These are phyloP conservation scores for Hydroisotoma schaefferi DNA, from an alignment of 2,888 invertebrate genomes.

Conservation along the genomic window DNA sequence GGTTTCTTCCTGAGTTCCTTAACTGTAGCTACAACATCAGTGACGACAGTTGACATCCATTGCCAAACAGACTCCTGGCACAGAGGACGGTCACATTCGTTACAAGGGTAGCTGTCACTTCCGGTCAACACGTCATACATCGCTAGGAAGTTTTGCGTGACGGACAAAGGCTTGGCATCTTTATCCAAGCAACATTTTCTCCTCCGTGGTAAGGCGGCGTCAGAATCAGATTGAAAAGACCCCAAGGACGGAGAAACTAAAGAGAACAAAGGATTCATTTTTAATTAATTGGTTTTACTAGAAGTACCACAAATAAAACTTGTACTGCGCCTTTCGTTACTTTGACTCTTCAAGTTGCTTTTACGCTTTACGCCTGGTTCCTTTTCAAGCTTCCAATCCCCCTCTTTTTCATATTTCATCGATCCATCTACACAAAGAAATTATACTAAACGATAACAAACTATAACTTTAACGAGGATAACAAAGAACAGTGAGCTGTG, in stretches of 20 bases:
- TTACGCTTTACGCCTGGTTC: background rate
- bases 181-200: slow-evolving; percentile 1
- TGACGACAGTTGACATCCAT: background rate
- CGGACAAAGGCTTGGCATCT: background rate
- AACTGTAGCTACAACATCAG: background rate
- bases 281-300: no score
- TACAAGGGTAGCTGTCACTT: background rate
- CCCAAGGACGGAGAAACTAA: no score
- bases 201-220: no score
- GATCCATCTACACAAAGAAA: background rate
- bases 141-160: background rate
- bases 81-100: background rate
- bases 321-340: no score
- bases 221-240: no score
- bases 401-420: background rate
- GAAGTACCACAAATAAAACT: no score
- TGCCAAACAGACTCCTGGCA: background rate
- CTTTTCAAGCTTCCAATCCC: background rate
- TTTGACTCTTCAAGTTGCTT: no score
- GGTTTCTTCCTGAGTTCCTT: background rate
- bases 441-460: no score
- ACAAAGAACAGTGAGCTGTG: no score
- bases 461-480: no score
- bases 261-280: no score
- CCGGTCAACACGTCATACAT: background rate